Percentiles rank a stretch among this genome's conserved stretches.
phyloP scores from a whole-genome alignment of 2,888 invertebrate species.

The Drosophila melanosoma region DNA sequence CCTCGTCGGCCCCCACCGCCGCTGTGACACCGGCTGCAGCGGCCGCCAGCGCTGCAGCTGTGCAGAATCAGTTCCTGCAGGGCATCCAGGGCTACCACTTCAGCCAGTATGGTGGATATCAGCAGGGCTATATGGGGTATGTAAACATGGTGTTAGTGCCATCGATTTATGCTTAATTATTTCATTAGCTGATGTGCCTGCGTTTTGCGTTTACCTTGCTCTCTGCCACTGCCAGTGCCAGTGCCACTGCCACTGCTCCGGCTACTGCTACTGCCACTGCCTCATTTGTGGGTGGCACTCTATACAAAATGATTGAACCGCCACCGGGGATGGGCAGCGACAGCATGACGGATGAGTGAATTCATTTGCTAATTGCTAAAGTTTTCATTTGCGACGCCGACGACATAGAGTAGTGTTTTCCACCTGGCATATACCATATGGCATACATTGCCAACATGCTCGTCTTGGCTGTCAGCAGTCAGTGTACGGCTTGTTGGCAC shows the following conservation, averaged over 20 bases:
- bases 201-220: conserved; percentile 8
- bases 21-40: conserved; percentile 87
- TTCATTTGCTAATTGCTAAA: conserved; percentile 84
- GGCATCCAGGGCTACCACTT: conserved; percentile 95
- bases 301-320: conserved; percentile 74
- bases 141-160: conserved; percentile 71
- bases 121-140: conserved; percentile 97
- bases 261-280: background rate
- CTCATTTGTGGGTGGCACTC: background rate
- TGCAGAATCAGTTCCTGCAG: conserved; percentile 94
- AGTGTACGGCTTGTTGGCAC: conserved; percentile 28
- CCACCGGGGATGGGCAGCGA: conserved; percentile 75
- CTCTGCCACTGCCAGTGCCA: conserved; percentile 2
- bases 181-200: conserved; percentile 59
- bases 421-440: conserved; percentile 32
- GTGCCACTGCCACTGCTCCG: background rate
- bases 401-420: conserved; percentile 17
- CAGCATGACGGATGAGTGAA: conserved; percentile 83
- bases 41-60: conserved; percentile 89
- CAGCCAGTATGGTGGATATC: conserved; percentile 95
- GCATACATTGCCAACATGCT: conserved; percentile 39
- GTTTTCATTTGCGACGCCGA: conserved; percentile 68
- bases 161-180: conserved; percentile 58
- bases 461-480: conserved; percentile 44
- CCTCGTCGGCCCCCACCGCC: conserved; percentile 86